Conservation (phyloP, 1,140 invertebrate genomes). For the Gonatopus flavifemur region DNA sequence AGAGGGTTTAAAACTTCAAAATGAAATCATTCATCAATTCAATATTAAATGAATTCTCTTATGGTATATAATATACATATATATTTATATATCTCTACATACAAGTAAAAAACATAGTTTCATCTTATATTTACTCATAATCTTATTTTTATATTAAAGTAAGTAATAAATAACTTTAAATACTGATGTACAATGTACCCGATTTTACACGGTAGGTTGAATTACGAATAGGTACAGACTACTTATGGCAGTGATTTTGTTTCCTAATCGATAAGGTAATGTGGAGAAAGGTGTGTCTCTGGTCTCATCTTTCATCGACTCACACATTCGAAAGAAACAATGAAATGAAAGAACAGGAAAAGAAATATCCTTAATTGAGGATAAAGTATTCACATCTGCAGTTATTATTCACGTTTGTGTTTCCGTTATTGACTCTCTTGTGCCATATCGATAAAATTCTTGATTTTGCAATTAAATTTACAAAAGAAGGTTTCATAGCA, state of each 20-base stretch:
- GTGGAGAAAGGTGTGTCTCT: too few relatives aligned
- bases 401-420: too few relatives aligned
- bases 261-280: conserved; percentile 39
- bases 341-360: too few relatives aligned
- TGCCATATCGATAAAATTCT: too few relatives aligned
- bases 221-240: conserved; percentile 35
- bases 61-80: conserved; percentile 11
- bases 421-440: too few relatives aligned
- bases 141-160: conserved; percentile 46
- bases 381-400: too few relatives aligned
- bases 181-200: conserved; percentile 55
- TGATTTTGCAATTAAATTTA: too few relatives aligned
- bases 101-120: conserved; percentile 55
- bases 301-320: too few relatives aligned
- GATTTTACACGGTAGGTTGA: conserved; percentile 37
- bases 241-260: conserved; percentile 50
- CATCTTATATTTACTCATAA: conserved; percentile 30
- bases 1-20: conserved; percentile 9
- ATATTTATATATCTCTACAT: conserved; percentile 13
- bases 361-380: too few relatives aligned
- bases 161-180: conserved; percentile 58
- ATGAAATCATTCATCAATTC: background rate
- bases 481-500: too few relatives aligned
- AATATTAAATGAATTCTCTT: too few relatives aligned
- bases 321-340: too few relatives aligned